Percentiles rank a stretch among this genome's conserved stretches.
Conservation (phyloP, 2,797 vertebrate species). For the Nasua narica region DNA sequence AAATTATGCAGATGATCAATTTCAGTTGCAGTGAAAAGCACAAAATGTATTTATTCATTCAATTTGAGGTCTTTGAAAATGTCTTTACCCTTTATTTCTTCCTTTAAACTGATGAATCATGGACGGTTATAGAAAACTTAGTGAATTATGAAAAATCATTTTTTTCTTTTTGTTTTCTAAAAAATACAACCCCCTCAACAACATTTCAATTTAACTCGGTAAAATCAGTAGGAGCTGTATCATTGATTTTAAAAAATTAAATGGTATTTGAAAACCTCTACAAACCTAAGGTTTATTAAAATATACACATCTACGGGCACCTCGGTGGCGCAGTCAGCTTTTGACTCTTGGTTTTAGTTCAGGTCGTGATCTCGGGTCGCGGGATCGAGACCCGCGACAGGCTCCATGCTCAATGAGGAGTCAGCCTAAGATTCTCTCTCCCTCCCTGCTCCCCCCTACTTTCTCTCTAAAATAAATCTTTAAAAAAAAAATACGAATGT, state of each 20-base stretch:
- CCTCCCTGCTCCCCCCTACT: background rate
- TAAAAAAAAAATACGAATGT: background rate
- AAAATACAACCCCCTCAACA: constrained; percentile 34
- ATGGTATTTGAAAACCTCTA: background rate
- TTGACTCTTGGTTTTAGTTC: background rate
- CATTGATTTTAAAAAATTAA: constrained; percentile 33
- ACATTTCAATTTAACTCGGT: constrained; percentile 75
- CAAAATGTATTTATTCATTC: constrained; percentile 76
- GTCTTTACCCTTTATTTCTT: constrained; percentile 78
- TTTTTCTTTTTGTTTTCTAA: constrained; percentile 66
- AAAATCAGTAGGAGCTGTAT: constrained; percentile 65
- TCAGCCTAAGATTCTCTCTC: background rate
- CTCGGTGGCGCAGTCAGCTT: background rate
- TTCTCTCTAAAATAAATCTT: background rate
- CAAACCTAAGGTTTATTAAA: background rate
- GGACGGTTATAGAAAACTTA: constrained; percentile 73
- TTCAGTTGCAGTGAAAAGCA: constrained; percentile 59
- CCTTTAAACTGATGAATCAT: constrained; percentile 77
- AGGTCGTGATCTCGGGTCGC: background rate
- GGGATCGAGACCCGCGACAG: background rate
- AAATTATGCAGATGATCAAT: constrained; percentile 67
- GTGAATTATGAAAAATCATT: constrained; percentile 49
- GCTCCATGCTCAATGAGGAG: background rate
- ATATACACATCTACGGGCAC: background rate
- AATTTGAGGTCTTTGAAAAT: constrained; percentile 71